phyloP scores from a whole-genome alignment of 2,888 invertebrate species.

The Galerucella calmariensis region DNA sequence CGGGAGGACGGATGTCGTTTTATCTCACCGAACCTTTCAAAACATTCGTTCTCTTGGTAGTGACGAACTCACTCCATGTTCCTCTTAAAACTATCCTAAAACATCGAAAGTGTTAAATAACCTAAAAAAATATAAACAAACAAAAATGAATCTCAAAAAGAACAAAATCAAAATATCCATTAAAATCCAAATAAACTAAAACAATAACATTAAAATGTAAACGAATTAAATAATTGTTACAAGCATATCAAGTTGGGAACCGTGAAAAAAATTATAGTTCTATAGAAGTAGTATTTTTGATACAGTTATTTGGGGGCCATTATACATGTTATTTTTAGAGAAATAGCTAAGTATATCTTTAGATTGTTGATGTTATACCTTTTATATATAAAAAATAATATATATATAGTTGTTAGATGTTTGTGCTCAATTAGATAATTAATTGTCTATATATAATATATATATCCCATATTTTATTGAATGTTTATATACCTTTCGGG shows the following conservation, averaged over 20 bases:
- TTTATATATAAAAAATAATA: slow-evolving; percentile 29
- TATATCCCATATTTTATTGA: slow-evolving; percentile 50
- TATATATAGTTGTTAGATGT: slow-evolving; percentile 50
- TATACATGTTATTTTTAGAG: slow-evolving; percentile 52
- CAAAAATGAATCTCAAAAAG: slow-evolving; percentile 43
- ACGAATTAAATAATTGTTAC: slow-evolving; percentile 41
- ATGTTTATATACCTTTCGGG: slow-evolving; percentile 52
- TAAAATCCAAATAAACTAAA: slow-evolving; percentile 36
- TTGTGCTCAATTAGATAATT: slow-evolving; percentile 56
- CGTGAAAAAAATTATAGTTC: slow-evolving; percentile 34
- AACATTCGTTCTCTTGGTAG: slow-evolving; percentile 39
- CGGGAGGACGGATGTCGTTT: slow-evolving; percentile 32
- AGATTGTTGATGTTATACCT: slow-evolving; percentile 53
- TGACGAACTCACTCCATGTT: slow-evolving; percentile 41
- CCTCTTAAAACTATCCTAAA: slow-evolving; percentile 39
- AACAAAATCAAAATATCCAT: slow-evolving; percentile 37
- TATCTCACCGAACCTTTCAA: slow-evolving; percentile 27
- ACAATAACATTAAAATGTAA: slow-evolving; percentile 43
- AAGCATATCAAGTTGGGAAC: slow-evolving; percentile 46
- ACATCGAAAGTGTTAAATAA: slow-evolving; percentile 48
- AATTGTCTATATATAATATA: slow-evolving; percentile 50
- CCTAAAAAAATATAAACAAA: slow-evolving; percentile 39
- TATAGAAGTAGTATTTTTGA: slow-evolving; percentile 58
- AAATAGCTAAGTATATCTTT: slow-evolving; percentile 41
- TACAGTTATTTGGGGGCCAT: slow-evolving; percentile 56